Percentiles rank a stretch among this genome's conserved stretches.
Evolutionary conservation across 2,888 invertebrate species (phyloP).

Genomic region (Callyntrura sp.): DNA sequence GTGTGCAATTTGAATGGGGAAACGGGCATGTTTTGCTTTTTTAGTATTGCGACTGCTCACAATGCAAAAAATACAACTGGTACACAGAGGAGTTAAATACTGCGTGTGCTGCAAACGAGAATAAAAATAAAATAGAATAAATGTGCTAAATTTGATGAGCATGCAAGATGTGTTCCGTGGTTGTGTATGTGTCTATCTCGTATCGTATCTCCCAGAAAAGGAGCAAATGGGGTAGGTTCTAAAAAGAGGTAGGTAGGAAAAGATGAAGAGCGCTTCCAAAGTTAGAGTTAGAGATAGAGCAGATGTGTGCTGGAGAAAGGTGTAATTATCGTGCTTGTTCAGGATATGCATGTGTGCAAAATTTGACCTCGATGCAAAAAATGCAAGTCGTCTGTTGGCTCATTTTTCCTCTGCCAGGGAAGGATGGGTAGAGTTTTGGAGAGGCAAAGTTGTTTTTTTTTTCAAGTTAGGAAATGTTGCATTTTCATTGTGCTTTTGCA

Average conservation of each 20-base stretch:
- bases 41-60: neutral
- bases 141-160: constrained; percentile 46
- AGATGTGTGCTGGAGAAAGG: constrained; percentile 55
- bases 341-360: constrained; percentile 53
- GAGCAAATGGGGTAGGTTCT: neutral
- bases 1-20: neutral
- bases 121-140: constrained; percentile 20
- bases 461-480: neutral
- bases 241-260: neutral
- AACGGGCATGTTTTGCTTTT: neutral
- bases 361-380: constrained; percentile 62
- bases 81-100: neutral
- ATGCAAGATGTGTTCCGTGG: constrained; percentile 8
- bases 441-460: neutral
- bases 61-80: no score
- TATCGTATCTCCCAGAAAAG: neutral
- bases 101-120: neutral
- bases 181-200: neutral
- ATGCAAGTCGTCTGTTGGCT: constrained; percentile 49
- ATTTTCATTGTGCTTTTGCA: neutral
- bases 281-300: neutral
- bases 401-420: no score
- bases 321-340: constrained; percentile 59
- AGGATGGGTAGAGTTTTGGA: no score
- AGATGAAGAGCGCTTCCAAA: neutral